Base-by-base conservation (phyloP, 2,797 vertebrate genomes). In the Carduelis carduelis region DNA sequence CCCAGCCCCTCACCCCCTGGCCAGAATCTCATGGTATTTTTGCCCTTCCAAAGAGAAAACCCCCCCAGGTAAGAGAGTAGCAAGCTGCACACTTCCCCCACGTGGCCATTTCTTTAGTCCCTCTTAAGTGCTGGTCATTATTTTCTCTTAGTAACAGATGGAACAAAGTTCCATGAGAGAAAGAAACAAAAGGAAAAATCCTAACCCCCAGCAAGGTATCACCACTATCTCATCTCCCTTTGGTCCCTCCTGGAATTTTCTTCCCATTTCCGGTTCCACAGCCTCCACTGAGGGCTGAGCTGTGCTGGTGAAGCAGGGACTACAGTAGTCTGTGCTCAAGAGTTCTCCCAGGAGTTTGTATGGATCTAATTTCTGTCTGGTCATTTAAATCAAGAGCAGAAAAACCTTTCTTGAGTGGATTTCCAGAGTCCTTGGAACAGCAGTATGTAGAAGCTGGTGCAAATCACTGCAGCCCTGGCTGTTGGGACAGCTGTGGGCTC, bases 221-320 rank as follows among this genome's bases (percentile, higher is more conserved):
- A 8, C 32, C 26, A 2, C 49, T 44, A 1, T 30, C 52, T 0
- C 16, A 1, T 12, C 14, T 75, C 24, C 37, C 13, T 53, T 76
- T 39, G 61, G 19, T 55, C 20, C 35, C 9, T 55, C 11, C 37
- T 61, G 47, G 16, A 7, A 1, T 66, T 19, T 74, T 66, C 35
- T 49, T 44, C 44, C 64, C 18, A 1, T 39, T 44, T 34, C 8
- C 39, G 0, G 13, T 70, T 65, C 55, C 7, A 4, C 21, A 75
- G 57, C 30, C 9, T 32, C 50, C 70, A 24, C 30, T 35, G 59
- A 35, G 9, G 26, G 19, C n/a, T 68, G 75, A 61, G 52, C 37
- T 46, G n/a, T 57, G 70, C 8, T 21, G 55, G 35, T 56, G 56
- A 23, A 59, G 63, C 55, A 17, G 24, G 28, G 23, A 14, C 34